Conservation (phyloP, 2,797 vertebrate genomes). For the Anguilla obscura region DNA sequence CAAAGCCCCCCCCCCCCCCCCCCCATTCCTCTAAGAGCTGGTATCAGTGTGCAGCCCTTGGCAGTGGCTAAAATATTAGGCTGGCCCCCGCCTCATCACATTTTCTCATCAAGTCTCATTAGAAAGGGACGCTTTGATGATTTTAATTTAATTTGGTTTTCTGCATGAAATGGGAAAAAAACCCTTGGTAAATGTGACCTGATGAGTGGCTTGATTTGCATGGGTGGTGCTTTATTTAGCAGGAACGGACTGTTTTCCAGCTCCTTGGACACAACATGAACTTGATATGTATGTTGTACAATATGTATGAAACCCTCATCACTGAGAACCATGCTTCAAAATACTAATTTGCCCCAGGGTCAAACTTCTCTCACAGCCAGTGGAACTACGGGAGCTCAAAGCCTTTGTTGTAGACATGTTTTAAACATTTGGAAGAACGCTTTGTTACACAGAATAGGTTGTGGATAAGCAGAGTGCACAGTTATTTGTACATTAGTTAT, state of each 20-base stretch:
- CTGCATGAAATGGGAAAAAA: constrained; percentile 40
- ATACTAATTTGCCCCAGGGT: neutral
- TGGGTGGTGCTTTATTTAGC: neutral
- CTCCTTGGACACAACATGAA: neutral
- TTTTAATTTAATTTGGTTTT: constrained; percentile 57
- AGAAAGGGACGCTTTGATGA: constrained; percentile 53
- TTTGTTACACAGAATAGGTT: neutral
- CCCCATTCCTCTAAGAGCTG: neutral
- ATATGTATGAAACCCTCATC: neutral
- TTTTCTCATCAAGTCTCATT: constrained; percentile 39
- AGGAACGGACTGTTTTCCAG: neutral
- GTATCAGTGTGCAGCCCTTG: neutral
- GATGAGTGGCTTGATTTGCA: constrained; percentile 70
- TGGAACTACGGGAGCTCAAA: neutral
- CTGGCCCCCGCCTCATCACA: constrained; percentile 26
- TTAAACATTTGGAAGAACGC: neutral
- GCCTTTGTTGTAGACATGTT: neutral
- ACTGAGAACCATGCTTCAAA: neutral
- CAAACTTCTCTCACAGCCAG: neutral
- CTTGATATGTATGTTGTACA: neutral
- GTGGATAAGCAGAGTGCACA: neutral
- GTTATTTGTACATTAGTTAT: neutral
- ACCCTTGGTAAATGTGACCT: constrained; percentile 57
- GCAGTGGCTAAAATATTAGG: neutral
- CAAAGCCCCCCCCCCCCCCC: constrained; percentile 8